Percentiles rank a stretch among this genome's conserved stretches.
phyloP scores from a whole-genome alignment of 2,888 invertebrate genomes.

The Leptodirus hochenwartii region DNA sequence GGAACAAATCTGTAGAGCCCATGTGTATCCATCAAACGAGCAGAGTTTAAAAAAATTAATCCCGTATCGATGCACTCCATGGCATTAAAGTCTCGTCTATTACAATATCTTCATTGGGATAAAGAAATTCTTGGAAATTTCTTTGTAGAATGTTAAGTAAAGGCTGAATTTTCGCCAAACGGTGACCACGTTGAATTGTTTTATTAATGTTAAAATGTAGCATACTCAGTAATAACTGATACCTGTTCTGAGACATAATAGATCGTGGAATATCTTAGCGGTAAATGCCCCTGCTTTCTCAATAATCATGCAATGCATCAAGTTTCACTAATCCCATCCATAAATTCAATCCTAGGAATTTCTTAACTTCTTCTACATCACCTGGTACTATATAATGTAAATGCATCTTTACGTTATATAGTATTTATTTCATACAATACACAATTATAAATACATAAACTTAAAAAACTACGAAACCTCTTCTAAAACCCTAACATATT shows the following conservation, averaged over 20 bases:
- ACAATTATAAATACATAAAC: too few species aligned
- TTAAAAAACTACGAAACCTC: too few species aligned
- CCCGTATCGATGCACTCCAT: slow-evolving; percentile 8
- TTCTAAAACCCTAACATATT: too few species aligned
- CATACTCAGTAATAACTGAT: slow-evolving; percentile 10
- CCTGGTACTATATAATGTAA: too few species aligned
- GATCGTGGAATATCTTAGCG: slow-evolving; percentile 6
- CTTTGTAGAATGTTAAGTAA: slow-evolving; percentile 7
- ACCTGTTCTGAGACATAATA: slow-evolving; percentile 9
- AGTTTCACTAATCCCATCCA: slow-evolving; percentile 10
- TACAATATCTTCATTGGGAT: slow-evolving; percentile 9
- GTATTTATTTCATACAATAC: too few species aligned
- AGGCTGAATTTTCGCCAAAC: slow-evolving; percentile 10
- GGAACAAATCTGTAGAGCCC: slow-evolving; percentile 8
- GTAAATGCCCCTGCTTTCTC: slow-evolving; percentile 8
- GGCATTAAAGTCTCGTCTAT: slow-evolving; percentile 10
- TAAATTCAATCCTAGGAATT: slow-evolving; percentile 9
- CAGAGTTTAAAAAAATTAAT: slow-evolving; percentile 9
- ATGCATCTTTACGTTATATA: too few species aligned
- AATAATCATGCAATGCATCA: slow-evolving; percentile 6
- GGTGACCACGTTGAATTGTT: slow-evolving; percentile 8
- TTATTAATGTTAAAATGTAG: slow-evolving; percentile 11
- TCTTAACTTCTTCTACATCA: slow-evolving; percentile 10
- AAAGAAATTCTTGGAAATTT: slow-evolving; percentile 8
- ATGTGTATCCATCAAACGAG: slow-evolving; percentile 8